Evolutionary conservation across 2,113 vertebrate genomes (phyloP).

Genomic region (Alligator mississippiensis): DNA sequence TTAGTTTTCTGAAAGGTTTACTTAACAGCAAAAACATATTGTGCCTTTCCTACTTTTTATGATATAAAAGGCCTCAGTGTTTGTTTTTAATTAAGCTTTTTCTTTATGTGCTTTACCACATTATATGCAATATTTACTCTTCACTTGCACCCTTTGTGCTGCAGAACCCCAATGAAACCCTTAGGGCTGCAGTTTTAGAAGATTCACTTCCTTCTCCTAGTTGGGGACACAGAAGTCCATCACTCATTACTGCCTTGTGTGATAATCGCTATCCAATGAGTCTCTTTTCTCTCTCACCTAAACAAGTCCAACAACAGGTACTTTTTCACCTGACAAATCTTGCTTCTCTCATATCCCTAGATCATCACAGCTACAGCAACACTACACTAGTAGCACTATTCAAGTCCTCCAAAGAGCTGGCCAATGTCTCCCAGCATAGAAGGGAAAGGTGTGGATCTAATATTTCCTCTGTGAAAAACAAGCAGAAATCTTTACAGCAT

Average conservation of each 20-base stretch:
- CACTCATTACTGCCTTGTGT: background rate
- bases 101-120: background rate
- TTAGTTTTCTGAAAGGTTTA: slow-evolving; percentile 66
- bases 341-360: no score
- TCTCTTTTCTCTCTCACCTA: no score
- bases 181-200: background rate
- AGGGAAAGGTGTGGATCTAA: background rate
- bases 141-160: background rate
- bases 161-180: slow-evolving; percentile 1
- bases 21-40: slow-evolving; percentile 61
- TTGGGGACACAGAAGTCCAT: background rate
- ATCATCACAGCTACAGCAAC: no score
- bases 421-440: background rate
- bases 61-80: slow-evolving; percentile 47
- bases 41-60: slow-evolving; percentile 54
- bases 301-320: no score
- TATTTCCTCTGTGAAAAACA: background rate
- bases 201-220: background rate
- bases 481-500: background rate
- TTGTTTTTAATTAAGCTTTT: slow-evolving; percentile 25
- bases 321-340: no score
- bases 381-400: background rate
- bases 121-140: background rate
- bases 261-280: no score
- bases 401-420: background rate